phyloP scores from a whole-genome alignment of 2,113 vertebrate species.

The Bos taurus region DNA sequence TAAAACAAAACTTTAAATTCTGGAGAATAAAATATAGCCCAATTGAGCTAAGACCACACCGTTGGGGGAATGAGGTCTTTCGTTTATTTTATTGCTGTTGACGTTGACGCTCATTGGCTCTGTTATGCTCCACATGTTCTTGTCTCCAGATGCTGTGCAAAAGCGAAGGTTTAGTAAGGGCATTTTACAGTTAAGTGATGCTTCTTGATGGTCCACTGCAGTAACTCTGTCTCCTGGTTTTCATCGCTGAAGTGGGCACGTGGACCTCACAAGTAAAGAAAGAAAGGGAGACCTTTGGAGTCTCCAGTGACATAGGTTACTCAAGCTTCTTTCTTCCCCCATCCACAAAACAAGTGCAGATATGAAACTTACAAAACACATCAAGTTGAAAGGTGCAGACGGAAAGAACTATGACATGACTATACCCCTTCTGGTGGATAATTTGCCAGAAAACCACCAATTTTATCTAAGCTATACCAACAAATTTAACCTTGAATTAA shows the following conservation, averaged over 20 bases:
- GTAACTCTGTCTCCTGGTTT: neutral
- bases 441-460: neutral
- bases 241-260: neutral
- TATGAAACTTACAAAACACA: neutral
- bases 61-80: conserved; percentile 55
- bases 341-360: neutral
- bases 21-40: conserved; percentile 76
- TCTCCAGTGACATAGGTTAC: neutral
- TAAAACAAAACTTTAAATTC: conserved; percentile 85
- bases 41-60: conserved; percentile 65
- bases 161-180: conserved; percentile 47
- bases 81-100: conserved; percentile 62
- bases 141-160: conserved; percentile 53
- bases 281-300: neutral
- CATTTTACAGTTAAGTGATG: conserved; percentile 51
- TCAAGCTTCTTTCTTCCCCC: neutral
- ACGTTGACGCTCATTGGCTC: conserved; percentile 68
- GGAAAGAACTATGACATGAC: neutral
- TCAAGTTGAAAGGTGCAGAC: neutral
- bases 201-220: conserved; percentile 54
- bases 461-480: neutral
- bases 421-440: neutral
- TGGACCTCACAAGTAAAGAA: neutral
- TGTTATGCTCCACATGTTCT: neutral
- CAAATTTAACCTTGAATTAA: neutral